Percentiles rank a stretch among this genome's conserved stretches.
Conservation (phyloP, 2,113 vertebrate genomes). For the Anarrhichthys ocellatus region DNA sequence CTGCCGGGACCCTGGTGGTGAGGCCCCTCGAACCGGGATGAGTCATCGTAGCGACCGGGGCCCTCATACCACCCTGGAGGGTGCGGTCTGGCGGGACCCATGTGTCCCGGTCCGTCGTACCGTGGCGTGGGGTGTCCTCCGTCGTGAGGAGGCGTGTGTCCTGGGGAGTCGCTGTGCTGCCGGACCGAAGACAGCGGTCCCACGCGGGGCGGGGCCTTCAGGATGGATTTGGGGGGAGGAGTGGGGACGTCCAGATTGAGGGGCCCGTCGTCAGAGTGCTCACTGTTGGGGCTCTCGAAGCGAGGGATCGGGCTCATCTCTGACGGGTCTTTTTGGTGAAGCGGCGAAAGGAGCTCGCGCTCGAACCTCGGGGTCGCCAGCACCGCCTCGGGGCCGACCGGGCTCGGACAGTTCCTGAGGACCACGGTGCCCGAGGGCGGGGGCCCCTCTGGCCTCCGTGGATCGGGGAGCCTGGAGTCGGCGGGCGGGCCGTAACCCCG, state of each 20-base stretch:
- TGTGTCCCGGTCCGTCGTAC: slow-evolving; percentile 62
- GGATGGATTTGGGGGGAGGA: slow-evolving; percentile 52
- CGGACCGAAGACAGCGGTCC: slow-evolving; percentile 9
- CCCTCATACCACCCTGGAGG: slow-evolving; percentile 85
- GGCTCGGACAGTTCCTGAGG: slow-evolving; percentile 79
- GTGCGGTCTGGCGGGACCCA: slow-evolving; percentile 64
- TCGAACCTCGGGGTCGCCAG: slow-evolving; percentile 58
- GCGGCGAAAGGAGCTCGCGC: slow-evolving; percentile 64
- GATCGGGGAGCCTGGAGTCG: slow-evolving; percentile 62
- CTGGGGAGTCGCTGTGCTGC: slow-evolving; percentile 73
- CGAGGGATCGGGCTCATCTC: slow-evolving; percentile 78
- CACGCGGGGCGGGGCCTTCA: neutral
- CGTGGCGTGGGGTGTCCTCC: slow-evolving; percentile 68
- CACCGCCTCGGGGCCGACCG: slow-evolving; percentile 81
- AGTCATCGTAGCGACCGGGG: slow-evolving; percentile 53
- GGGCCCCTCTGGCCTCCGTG: slow-evolving; percentile 63
- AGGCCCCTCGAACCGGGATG: slow-evolving; percentile 62
- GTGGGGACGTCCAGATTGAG: slow-evolving; percentile 50
- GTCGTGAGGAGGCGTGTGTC: slow-evolving; percentile 77
- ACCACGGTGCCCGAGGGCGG: slow-evolving; percentile 34
- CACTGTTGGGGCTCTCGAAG: slow-evolving; percentile 84
- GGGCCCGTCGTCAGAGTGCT: slow-evolving; percentile 78
- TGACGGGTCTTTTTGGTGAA: slow-evolving; percentile 65
- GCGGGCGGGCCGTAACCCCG: slow-evolving; percentile 78
- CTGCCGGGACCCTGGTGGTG: slow-evolving; percentile 61